Conservation (phyloP, 2,797 vertebrate species). For the Cuculus canorus region DNA sequence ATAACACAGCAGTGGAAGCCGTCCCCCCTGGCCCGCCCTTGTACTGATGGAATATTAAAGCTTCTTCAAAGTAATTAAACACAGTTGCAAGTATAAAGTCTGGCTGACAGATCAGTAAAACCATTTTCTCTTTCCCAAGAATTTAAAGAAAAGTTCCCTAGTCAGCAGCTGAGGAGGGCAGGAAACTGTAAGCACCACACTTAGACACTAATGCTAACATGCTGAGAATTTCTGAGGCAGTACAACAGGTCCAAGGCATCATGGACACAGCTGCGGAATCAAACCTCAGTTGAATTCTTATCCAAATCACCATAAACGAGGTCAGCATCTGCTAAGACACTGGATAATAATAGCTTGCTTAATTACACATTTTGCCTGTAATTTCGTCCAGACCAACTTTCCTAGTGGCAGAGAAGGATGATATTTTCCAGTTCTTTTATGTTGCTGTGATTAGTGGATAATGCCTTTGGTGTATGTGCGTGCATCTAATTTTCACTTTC, state of each 20-base stretch:
- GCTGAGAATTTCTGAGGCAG: background rate
- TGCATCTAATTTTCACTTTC: slow-evolving; percentile 62
- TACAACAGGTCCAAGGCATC: slow-evolving; percentile 7
- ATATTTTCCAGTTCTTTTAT: slow-evolving; percentile 59
- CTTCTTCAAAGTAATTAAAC: slow-evolving; percentile 71
- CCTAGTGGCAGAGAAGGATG: slow-evolving; percentile 3
- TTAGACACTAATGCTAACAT: slow-evolving; percentile 2
- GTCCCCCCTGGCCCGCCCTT: background rate
- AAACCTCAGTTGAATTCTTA: background rate
- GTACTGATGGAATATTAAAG: slow-evolving; percentile 55
- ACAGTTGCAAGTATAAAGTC: slow-evolving; percentile 65
- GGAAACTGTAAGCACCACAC: background rate
- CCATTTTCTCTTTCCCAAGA: slow-evolving; percentile 25
- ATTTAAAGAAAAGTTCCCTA: slow-evolving; percentile 30
- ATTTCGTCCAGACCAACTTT: slow-evolving; percentile 47
- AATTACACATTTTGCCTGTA: slow-evolving; percentile 46
- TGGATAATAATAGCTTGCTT: slow-evolving; percentile 52
- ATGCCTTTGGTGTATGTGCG: background rate
- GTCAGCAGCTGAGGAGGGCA: background rate
- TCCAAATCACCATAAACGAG: background rate
- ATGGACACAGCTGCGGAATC: slow-evolving; percentile 24
- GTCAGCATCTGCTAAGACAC: slow-evolving; percentile 36
- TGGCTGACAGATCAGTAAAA: slow-evolving; percentile 45
- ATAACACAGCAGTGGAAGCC: background rate
- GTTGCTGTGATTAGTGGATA: slow-evolving; percentile 39